Conservation (phyloP, 2,888 invertebrate genomes). For the Drosophila formosana region DNA sequence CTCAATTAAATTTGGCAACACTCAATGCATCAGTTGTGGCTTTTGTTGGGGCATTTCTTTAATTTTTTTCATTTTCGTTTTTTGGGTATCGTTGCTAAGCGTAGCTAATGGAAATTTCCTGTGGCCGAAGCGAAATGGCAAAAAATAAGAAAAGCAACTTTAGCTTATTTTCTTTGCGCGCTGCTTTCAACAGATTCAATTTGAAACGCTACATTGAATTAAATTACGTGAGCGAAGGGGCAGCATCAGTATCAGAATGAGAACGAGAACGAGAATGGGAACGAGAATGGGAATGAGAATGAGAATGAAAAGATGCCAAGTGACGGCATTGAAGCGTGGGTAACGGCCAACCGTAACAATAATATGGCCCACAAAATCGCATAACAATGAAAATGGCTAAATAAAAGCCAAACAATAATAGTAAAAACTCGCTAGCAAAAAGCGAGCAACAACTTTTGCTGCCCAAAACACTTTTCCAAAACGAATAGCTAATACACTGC, state of each 20-base stretch:
- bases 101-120: slow-evolving; percentile 71
- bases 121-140: slow-evolving; percentile 1
- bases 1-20: slow-evolving; percentile 63
- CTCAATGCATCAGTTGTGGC: slow-evolving; percentile 15
- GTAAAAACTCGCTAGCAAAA: slow-evolving; percentile 52
- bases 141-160: slow-evolving; percentile 8
- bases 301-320: slow-evolving; percentile 43
- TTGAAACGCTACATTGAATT: slow-evolving; percentile 79
- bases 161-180: slow-evolving; percentile 58
- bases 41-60: slow-evolving; percentile 34
- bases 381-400: slow-evolving; percentile 78
- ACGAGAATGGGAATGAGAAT: background rate
- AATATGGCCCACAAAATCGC: slow-evolving; percentile 78
- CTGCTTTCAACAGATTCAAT: slow-evolving; percentile 76
- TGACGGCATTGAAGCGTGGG: slow-evolving; percentile 57
- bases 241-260: slow-evolving; percentile 10
- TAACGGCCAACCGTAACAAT: slow-evolving; percentile 74
- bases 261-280: no score
- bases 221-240: slow-evolving; percentile 65
- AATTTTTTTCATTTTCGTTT: slow-evolving; percentile 15
- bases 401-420: slow-evolving; percentile 74
- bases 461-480: background rate
- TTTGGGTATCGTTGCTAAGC: slow-evolving; percentile 14
- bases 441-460: slow-evolving; percentile 11
- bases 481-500: slow-evolving; percentile 2